Conservation (phyloP, 1,140 invertebrate species). For the Lanistes nyassanus region DNA sequence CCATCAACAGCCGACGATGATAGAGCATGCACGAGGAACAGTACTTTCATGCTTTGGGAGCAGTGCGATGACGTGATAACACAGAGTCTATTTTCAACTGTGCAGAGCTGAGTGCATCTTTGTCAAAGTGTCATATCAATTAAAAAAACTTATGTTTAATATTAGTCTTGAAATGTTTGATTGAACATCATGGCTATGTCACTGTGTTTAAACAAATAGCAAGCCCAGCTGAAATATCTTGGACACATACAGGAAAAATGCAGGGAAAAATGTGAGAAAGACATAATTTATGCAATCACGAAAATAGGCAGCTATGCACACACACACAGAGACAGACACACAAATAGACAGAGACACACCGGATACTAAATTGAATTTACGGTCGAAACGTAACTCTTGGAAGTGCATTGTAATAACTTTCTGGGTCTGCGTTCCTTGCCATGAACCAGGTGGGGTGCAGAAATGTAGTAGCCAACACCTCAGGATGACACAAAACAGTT, state of each 20-base stretch:
- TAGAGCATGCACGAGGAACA: too few species aligned
- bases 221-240: background rate
- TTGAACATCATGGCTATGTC: background rate
- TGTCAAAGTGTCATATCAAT: background rate
- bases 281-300: background rate
- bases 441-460: background rate
- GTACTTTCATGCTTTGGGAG: too few species aligned
- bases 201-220: background rate
- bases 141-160: background rate
- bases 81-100: too few species aligned
- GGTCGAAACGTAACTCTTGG: background rate
- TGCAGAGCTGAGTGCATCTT: too few species aligned
- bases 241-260: slow-evolving; percentile 7
- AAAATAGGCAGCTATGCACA: background rate
- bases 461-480: background rate
- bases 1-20: too few species aligned
- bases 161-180: background rate
- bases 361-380: background rate
- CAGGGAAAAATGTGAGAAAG: background rate
- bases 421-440: too few species aligned
- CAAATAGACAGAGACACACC: slow-evolving; percentile 13
- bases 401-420: background rate
- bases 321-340: slow-evolving; percentile 14
- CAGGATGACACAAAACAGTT: background rate
- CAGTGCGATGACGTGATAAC: too few species aligned